Percentiles rank a stretch among this genome's conserved stretches.
Conservation (phyloP, 2,113 vertebrate genomes). For the Picathartes gymnocephalus region DNA sequence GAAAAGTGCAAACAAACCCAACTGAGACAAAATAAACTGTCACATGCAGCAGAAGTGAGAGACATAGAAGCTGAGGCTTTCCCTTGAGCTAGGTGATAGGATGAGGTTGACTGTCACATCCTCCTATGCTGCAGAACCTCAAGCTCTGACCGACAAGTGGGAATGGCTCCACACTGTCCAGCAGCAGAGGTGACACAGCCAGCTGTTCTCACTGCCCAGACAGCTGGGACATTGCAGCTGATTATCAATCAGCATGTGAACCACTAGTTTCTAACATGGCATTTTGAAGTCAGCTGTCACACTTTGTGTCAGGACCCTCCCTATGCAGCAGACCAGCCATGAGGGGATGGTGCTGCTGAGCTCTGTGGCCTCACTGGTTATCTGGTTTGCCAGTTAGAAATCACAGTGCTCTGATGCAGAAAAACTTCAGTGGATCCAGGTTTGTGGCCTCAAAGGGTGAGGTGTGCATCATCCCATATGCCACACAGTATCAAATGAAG, state of each 20-base stretch:
- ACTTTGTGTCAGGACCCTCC: not conserved
- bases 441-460: not conserved
- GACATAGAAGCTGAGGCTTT: not conserved
- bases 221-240: not conserved
- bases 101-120: not conserved
- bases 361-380: not conserved
- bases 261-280: accelerated
- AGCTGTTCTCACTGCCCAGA: not conserved
- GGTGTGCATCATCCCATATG: not conserved
- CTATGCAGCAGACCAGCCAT: not conserved
- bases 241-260: not conserved
- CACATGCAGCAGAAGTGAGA: not conserved
- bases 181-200: not conserved
- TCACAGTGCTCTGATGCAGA: not conserved
- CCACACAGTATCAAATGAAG: not conserved
- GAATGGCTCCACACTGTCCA: not conserved
- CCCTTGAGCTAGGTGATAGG: not conserved
- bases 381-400: not conserved
- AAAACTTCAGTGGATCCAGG: not conserved
- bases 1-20: not conserved
- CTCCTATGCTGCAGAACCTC: not conserved
- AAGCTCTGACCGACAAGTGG: accelerated
- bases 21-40: not conserved
- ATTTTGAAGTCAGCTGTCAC: not conserved
- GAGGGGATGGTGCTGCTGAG: not conserved